A percentile compares a stretch with the other conserved stretches of the same genome.
Conservation (phyloP, 2,888 invertebrate species). For the Stramonita haemastoma region DNA sequence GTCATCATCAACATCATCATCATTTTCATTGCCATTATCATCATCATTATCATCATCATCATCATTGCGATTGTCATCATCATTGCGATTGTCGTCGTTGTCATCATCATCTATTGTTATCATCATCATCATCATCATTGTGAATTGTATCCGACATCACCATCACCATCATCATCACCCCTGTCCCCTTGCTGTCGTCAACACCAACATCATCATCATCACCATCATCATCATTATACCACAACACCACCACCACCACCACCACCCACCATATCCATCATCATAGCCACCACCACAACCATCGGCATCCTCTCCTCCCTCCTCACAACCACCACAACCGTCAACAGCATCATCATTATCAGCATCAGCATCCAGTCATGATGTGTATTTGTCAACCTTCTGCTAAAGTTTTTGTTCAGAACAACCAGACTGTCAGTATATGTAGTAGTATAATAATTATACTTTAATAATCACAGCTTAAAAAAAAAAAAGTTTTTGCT, state of each 20-base stretch:
- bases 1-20: not conserved
- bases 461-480: too few species aligned
- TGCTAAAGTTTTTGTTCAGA: too few species aligned
- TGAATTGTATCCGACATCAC: not conserved
- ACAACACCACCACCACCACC: not conserved
- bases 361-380: not conserved
- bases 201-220: not conserved
- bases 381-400: too few species aligned
- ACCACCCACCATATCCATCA: not conserved
- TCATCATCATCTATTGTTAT: not conserved
- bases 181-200: not conserved
- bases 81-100: not conserved
- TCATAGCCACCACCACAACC: not conserved
- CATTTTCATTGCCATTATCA: not conserved
- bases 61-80: slow-evolving; percentile 3
- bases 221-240: not conserved
- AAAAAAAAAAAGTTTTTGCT: too few species aligned
- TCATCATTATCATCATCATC: slow-evolving; percentile 12
- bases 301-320: not conserved
- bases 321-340: not conserved
- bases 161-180: not conserved
- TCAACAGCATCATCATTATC: slow-evolving; percentile 11
- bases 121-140: not conserved
- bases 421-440: too few species aligned
- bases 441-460: too few species aligned